phyloP scores from a whole-genome alignment of 2,888 invertebrate genomes.

The Drosophila percnosoma region DNA sequence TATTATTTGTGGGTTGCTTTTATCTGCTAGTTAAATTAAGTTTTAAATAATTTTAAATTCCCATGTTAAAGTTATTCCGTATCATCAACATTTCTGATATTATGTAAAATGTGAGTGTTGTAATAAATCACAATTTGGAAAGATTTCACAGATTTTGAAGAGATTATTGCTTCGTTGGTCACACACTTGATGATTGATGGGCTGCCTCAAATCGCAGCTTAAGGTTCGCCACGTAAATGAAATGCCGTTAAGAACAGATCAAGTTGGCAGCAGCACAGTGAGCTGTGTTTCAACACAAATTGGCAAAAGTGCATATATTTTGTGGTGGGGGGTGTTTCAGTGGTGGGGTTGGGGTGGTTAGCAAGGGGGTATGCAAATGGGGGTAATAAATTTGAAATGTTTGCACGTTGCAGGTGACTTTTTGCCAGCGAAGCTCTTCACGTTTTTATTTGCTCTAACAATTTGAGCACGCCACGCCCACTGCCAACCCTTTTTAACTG shows the following conservation, averaged over 20 bases:
- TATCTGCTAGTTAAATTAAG: background rate
- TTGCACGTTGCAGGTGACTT: slow-evolving; percentile 74
- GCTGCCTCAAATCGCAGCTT: background rate
- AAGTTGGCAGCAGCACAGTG: slow-evolving; percentile 10
- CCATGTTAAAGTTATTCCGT: background rate
- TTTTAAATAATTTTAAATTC: background rate
- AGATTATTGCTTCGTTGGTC: background rate
- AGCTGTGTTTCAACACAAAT: slow-evolving; percentile 18
- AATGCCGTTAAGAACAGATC: slow-evolving; percentile 10
- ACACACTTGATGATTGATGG: slow-evolving; percentile 6
- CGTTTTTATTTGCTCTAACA: slow-evolving; percentile 75
- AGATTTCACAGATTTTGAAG: background rate
- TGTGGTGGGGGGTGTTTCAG: background rate
- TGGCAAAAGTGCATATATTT: slow-evolving; percentile 36
- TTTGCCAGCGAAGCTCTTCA: slow-evolving; percentile 32
- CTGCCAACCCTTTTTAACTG: background rate
- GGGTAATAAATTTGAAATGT: slow-evolving; percentile 71
- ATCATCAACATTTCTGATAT: background rate
- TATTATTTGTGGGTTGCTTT: slow-evolving; percentile 2
- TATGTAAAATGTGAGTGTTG: background rate
- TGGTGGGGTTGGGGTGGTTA: background rate
- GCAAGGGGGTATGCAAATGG: slow-evolving; percentile 57
- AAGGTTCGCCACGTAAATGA: background rate
- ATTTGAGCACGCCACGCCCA: slow-evolving; percentile 52
- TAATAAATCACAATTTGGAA: background rate